Conservation (phyloP, 2,797 vertebrate genomes). For the Anableps anableps region DNA sequence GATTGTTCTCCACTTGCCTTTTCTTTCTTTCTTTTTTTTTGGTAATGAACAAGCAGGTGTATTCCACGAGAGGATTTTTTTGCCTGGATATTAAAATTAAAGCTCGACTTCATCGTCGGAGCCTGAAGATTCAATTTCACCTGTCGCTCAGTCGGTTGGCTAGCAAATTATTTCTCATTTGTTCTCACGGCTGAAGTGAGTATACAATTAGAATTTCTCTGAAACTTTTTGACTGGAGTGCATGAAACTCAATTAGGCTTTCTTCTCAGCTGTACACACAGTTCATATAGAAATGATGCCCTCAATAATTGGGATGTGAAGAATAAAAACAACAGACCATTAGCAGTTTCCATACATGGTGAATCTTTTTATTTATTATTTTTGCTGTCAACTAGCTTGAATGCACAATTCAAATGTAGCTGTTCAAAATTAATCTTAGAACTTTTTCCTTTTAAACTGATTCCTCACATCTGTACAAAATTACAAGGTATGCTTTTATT, state of each 20-base stretch:
- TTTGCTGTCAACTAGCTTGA: background rate
- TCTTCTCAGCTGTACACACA: conserved; percentile 33
- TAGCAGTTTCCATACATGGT: background rate
- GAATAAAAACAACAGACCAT: conserved; percentile 7
- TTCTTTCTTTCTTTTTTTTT: conserved; percentile 19
- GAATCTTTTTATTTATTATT: background rate
- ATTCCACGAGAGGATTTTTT: conserved; percentile 51
- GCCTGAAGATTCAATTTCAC: conserved; percentile 58
- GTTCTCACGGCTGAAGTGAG: conserved; percentile 45
- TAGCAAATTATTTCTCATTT: conserved; percentile 54
- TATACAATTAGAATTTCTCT: conserved; percentile 60
- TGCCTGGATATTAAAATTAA: conserved; percentile 56
- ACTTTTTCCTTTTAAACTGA: background rate
- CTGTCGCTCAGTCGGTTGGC: conserved; percentile 51
- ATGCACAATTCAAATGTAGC: background rate
- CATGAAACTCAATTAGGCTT: conserved; percentile 34
- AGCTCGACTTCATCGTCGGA: conserved; percentile 45
- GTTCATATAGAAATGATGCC: conserved; percentile 21
- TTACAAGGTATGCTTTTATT: background rate
- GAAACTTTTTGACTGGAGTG: conserved; percentile 30
- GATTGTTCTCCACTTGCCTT: conserved; percentile 42
- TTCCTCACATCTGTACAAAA: background rate
- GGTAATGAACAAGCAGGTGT: conserved; percentile 39
- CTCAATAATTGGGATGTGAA: conserved; percentile 29
- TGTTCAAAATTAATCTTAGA: background rate